Evolutionary conservation across 2,888 invertebrate genomes (phyloP).

Genomic region (Cephus pulcher): DNA sequence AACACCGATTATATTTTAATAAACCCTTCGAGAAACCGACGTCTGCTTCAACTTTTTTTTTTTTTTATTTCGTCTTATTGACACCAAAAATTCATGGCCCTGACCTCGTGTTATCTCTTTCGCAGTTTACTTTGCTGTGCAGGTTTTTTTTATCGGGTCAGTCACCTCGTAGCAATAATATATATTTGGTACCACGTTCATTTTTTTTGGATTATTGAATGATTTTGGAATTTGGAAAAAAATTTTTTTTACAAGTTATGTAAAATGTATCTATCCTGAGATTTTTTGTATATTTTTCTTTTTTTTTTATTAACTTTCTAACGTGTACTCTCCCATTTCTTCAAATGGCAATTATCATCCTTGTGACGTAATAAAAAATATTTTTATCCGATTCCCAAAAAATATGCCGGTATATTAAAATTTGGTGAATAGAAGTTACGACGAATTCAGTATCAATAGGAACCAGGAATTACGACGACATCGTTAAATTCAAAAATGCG

Average conservation of each 20-base stretch:
- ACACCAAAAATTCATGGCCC: conserved; percentile 25
- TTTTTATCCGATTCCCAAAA: not conserved
- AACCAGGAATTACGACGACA: not conserved
- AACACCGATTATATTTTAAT: conserved; percentile 66
- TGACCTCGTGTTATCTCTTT: conserved; percentile 16
- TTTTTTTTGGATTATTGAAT: too few relatives aligned
- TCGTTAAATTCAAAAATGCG: not conserved
- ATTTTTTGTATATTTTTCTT: not conserved
- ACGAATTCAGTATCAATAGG: not conserved
- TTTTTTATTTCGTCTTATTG: too few relatives aligned
- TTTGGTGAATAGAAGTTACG: not conserved
- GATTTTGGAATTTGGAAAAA: too few relatives aligned
- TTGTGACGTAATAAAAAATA: too few relatives aligned
- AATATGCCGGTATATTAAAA: not conserved
- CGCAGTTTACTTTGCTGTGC: not conserved
- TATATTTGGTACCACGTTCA: not conserved
- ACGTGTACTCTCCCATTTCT: not conserved
- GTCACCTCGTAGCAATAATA: not conserved
- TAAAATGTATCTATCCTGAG: too few relatives aligned
- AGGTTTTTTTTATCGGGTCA: not conserved
- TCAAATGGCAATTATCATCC: not conserved
- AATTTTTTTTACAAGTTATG: too few relatives aligned
- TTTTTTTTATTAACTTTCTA: not conserved
- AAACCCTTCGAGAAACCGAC: conserved; percentile 44
- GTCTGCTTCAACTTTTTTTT: not conserved